Evolutionary conservation across 1,140 invertebrate species (phyloP), one percentile per base, ranked within the genome.

Genomic region (Muscidifurax raptorellus): DNA sequence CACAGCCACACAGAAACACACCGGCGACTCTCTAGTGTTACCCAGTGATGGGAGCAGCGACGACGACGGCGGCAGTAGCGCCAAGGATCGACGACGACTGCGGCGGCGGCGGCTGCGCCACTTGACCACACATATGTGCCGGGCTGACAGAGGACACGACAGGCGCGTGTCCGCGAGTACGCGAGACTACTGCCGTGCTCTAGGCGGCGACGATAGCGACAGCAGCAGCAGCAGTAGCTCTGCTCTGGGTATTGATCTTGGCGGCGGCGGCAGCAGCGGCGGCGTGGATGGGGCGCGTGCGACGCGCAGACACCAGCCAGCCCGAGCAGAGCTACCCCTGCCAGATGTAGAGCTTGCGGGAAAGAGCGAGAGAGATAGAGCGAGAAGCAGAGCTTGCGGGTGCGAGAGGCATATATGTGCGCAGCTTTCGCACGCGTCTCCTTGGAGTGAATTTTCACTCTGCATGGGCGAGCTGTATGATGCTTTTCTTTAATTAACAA

Each of bases 171-270:
- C 76, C 87, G 86, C 88, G 86, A 85, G 81, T 76, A 67, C 88
- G 86, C 88, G 88, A 89, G 86, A 86, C 82, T 87, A 89, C 88
- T 89, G 88, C 78, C 80, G 80, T 75, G 52, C 22, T 84, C 10
- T 80, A 80, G 66, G 47, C 36, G 30, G 59, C 85, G 36, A 67
- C 84, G 30, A 28, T 28, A 28, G 66, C 22, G 25, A 47, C 25
- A 3, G 66, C n/a, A n/a, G 22, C 28, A 32, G 64, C n/a, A 22
- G 28, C 18, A 75, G 36, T 10, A 44, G 15, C 44, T 15, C 47
- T 77, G 47, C 81, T 47, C 59, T 67, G 75, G 75, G 82, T 83
- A 83, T 83, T 83, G 82, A 83, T 83, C 82, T 83, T 74, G 25
- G 67, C 67, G 40, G 79, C 7, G 27, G 18, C 27, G 1, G 71